Evolutionary conservation across 2,888 invertebrate species (phyloP), one percentile per base, ranked within the genome.

Genomic region (Luffia ferchaultella): DNA sequence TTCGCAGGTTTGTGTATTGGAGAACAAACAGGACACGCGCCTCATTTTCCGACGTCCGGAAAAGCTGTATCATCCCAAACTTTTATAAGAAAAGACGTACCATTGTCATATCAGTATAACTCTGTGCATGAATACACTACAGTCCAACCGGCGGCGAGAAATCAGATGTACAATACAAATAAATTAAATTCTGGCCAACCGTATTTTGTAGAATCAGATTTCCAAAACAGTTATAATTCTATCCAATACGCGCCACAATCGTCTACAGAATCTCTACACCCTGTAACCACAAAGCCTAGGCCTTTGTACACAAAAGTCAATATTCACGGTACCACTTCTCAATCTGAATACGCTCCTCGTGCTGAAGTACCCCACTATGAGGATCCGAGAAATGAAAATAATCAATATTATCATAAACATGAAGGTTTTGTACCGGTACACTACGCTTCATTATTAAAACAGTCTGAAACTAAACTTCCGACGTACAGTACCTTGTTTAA

Each of bases 61-160:
- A 48, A 49, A 16, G 53, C 53, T 1, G 48, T 51, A 1, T 53
- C 50, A 12, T 46, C 47, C 0, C 53, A 51, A 18, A 53, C 46
- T 15, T 48, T 49, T 20, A 46, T 20, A 1, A 45, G 53, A 30
- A 46, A 44, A 43, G 51, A 53, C 18, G 51, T 53, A 9, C 53
- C 50, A 7, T 42, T 53, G n/a, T 53, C 53, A 15, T 53, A 53
- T 20, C 18, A 44, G 46, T 51, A 50, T 19, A 51, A 16, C 2
- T 44, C 53, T n/a, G n/a, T 46, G n/a, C 53, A 53, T 18, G 19
- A 16, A 20, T 48, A 53, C 19, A 50, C 53, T 16, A 48, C 50
- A 12, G 18, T 41, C 15, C 30, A 44, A 42, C 16, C 42, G 2
- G 15, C 12, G 5, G 30, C 30, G 30, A 12, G 12, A 7, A 30